phyloP scores from a whole-genome alignment of 2,113 vertebrate genomes.

The Antennarius striatus region DNA sequence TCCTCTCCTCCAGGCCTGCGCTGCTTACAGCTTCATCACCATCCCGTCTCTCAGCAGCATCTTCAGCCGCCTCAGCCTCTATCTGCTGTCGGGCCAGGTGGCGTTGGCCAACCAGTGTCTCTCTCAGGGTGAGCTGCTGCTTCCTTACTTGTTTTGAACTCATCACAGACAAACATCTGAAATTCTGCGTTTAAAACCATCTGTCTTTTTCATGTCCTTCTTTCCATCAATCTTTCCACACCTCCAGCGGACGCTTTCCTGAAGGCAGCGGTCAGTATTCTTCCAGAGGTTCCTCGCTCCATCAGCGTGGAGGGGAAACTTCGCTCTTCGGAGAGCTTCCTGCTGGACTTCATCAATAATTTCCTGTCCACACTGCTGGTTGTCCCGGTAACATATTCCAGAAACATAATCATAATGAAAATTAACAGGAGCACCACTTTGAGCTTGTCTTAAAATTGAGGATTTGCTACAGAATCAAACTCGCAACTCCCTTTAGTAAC shows the following conservation, averaged over 20 bases:
- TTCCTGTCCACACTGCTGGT: slow-evolving; percentile 91
- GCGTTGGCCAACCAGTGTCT: slow-evolving; percentile 98
- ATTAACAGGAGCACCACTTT: not conserved
- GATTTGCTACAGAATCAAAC: too few relatives aligned
- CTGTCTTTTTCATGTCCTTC: not conserved
- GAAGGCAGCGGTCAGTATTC: slow-evolving; percentile 90
- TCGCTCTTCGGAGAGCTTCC: slow-evolving; percentile 88
- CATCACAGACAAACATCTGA: too few relatives aligned
- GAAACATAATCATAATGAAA: too few relatives aligned
- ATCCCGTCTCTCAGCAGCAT: slow-evolving; percentile 92
- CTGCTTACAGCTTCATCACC: slow-evolving; percentile 98
- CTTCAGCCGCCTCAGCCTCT: slow-evolving; percentile 92
- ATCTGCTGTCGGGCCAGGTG: slow-evolving; percentile 93
- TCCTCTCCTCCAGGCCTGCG: slow-evolving; percentile 85
- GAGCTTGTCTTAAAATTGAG: not conserved
- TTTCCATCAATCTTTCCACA: slow-evolving; percentile 18
- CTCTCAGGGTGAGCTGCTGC: slow-evolving; percentile 89
- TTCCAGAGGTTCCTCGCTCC: slow-evolving; percentile 91
- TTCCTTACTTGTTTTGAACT: not conserved
- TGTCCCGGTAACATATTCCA: slow-evolving; percentile 84
- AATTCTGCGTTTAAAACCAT: too few relatives aligned
- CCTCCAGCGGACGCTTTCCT: slow-evolving; percentile 92
- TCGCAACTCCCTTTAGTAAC: too few relatives aligned
- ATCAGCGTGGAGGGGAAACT: slow-evolving; percentile 93
- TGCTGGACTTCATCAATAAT: slow-evolving; percentile 93